These are phyloP conservation scores for Griposia aprilina DNA, from an alignment of 2,888 invertebrate species.

Conservation along the genomic window DNA sequence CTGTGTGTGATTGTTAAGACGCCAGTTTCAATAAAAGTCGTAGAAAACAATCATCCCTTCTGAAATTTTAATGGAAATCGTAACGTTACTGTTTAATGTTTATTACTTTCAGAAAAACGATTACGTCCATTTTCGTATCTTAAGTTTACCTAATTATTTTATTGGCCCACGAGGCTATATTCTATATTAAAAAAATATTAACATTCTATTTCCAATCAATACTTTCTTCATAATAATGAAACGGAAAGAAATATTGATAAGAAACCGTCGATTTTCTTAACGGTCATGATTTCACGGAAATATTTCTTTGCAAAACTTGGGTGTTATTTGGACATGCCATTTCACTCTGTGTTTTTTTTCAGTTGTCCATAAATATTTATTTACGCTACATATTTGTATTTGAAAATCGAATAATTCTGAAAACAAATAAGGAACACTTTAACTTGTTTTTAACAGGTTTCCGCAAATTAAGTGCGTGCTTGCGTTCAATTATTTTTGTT, in stretches of 20 bases:
- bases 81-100: too few species aligned
- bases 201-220: background rate
- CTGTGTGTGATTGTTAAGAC: background rate
- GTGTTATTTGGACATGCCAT: background rate
- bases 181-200: conserved; percentile 16
- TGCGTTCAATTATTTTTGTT: conserved; percentile 42
- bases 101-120: background rate
- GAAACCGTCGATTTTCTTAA: background rate
- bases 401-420: conserved; percentile 10
- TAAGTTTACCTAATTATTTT: background rate
- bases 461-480: conserved; percentile 40
- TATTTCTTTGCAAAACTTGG: conserved; percentile 5
- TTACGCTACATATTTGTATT: background rate
- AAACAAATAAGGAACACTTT: conserved; percentile 44
- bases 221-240: background rate
- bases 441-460: conserved; percentile 34
- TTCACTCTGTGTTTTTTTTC: background rate
- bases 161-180: background rate
- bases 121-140: background rate
- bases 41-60: background rate
- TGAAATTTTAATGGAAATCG: background rate
- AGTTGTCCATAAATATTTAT: background rate
- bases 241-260: background rate
- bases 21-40: background rate
- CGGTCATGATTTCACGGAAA: conserved; percentile 21